Base-by-base conservation (phyloP, 2,888 invertebrate genomes). In the Epirrhoe tristata region DNA sequence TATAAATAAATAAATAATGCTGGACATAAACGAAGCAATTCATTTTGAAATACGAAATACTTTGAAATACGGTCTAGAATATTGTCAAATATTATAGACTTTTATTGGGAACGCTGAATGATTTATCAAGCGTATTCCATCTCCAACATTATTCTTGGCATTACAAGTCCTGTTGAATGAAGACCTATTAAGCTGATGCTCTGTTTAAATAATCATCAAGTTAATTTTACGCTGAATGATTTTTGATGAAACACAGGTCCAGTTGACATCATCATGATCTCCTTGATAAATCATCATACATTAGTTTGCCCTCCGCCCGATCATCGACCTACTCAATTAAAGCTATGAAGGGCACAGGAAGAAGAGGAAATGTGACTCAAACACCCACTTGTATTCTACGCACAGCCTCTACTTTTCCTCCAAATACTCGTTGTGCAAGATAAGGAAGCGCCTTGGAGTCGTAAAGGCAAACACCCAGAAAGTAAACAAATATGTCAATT, bases 401-500 rank as follows among this genome's bases (percentile, higher is more conserved):
- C 65, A 54, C 61, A 68, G 48, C 70, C 54, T 63, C 66, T 58
- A 67, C 60, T 71, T 74, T 72, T 72, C 74, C 71, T 71, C 74
- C 69, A 74, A 68, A 68, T 71, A 67, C 66, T 66, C 54, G 62
- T 63, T 69, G 67, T 66, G 56, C 66, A 65, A 61, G 62, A 69
- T 59, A 58, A 71, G 71, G 74, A 72, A 74, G 59, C 34, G 58
- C 72, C 74, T 72, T 74, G 71, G 57, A 50, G 32, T 53, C 12
- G 51, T 58, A 58, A 54, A 61, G 51, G 53, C 63, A 56, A 67
- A 59, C 52, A 36, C 60, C 63, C 71, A 63, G 66, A 72, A 72
- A 71, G 71, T 70, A 74, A 74, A 74, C 66, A 72, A 61, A 54
- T 48, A 56, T 69, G 63, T 63, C 67, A 70, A 72, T 74, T 72